Conservation (phyloP, 2,113 vertebrate genomes). For the Dolichotis patagonum region DNA sequence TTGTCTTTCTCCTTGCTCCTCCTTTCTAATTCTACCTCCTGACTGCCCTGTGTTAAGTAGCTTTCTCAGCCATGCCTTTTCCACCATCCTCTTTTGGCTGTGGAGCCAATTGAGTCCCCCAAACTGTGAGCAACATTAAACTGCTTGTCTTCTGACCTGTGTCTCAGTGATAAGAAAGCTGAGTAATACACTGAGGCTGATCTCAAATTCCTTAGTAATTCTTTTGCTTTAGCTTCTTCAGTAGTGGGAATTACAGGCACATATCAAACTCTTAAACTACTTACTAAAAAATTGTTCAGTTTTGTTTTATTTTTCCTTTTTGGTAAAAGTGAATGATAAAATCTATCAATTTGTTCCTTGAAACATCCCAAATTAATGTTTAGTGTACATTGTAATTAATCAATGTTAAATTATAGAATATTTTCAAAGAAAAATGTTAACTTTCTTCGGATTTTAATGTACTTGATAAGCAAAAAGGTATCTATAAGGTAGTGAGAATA, state of each 20-base stretch:
- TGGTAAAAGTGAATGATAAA: neutral
- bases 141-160: neutral
- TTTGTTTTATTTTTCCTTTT: neutral
- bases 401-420: neutral
- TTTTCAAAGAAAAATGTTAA: neutral
- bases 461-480: conserved; percentile 28
- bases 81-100: neutral
- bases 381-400: neutral
- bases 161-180: neutral
- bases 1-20: neutral
- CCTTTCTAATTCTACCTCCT: neutral
- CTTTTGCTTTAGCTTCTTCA: neutral
- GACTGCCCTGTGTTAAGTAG: neutral
- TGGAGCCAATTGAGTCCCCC: neutral
- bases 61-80: neutral
- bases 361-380: neutral
- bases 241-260: neutral
- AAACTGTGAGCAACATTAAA: neutral
- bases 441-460: neutral
- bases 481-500: neutral
- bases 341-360: neutral
- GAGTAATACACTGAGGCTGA: neutral
- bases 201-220: neutral
- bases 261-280: neutral
- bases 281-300: neutral